These are phyloP conservation scores for Ophion obscuratus DNA, from an alignment of 2,888 invertebrate species.

Conservation along the genomic window DNA sequence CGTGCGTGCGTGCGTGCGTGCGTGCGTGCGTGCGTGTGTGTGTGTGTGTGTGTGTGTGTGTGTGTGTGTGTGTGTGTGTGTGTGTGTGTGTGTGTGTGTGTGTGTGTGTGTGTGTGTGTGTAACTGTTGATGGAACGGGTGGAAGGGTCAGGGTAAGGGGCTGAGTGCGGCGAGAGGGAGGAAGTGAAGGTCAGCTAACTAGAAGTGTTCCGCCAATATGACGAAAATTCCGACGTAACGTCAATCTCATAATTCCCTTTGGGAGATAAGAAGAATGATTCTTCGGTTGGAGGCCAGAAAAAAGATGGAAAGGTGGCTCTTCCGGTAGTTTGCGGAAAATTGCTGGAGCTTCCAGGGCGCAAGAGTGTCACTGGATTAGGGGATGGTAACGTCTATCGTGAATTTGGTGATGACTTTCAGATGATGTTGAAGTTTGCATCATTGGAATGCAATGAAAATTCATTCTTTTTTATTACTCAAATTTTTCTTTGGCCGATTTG, in stretches of 20 bases:
- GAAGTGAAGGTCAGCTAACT: slow-evolving; percentile 18
- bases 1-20: too few species aligned
- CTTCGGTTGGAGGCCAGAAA: neutral
- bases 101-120: too few species aligned
- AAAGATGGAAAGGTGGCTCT: neutral
- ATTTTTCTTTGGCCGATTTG: too few species aligned
- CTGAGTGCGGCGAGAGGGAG: slow-evolving; percentile 13
- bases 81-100: too few species aligned
- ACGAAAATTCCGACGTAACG: slow-evolving; percentile 63
- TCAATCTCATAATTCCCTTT: slow-evolving; percentile 53
- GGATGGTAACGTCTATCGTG: neutral
- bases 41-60: too few species aligned
- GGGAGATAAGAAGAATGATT: slow-evolving; percentile 1
- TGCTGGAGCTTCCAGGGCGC: neutral
- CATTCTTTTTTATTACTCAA: too few species aligned
- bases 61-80: too few species aligned
- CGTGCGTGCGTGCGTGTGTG: too few species aligned
- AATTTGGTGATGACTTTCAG: neutral
- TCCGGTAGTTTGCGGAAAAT: neutral
- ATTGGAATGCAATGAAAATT: too few species aligned
- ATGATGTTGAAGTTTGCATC: too few species aligned
- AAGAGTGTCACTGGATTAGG: neutral
- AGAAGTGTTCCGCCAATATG: slow-evolving; percentile 63
- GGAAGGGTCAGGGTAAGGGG: neutral
- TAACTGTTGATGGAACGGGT: neutral